These are phyloP conservation scores for Ceratothoa steindachneri DNA, from an alignment of 2,888 invertebrate species.

Conservation along the genomic window DNA sequence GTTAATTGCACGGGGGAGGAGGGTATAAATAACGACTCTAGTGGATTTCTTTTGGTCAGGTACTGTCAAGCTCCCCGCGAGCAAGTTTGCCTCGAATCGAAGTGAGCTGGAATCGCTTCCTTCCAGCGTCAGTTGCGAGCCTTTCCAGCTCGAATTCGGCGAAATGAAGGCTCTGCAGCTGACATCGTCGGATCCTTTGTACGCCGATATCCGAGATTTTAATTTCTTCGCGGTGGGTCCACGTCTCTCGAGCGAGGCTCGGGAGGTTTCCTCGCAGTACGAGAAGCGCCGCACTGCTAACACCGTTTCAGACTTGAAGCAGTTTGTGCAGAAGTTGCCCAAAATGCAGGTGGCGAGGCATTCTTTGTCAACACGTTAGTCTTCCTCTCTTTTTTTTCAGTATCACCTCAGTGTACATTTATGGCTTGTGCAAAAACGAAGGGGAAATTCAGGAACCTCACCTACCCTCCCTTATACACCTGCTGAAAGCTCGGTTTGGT, in stretches of 20 bases:
- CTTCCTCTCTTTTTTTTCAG: not conserved
- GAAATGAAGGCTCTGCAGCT: slow-evolving; percentile 73
- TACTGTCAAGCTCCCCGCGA: slow-evolving; percentile 76
- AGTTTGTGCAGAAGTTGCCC: slow-evolving; percentile 83
- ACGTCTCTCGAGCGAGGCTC: slow-evolving; percentile 78
- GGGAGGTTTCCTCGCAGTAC: slow-evolving; percentile 75
- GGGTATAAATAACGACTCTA: too few species aligned
- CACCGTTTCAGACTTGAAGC: slow-evolving; percentile 87
- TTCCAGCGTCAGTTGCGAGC: slow-evolving; percentile 52
- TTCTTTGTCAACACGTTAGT: slow-evolving; percentile 67
- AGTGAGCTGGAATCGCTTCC: slow-evolving; percentile 50
- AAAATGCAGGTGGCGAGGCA: slow-evolving; percentile 80
- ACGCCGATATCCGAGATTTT: slow-evolving; percentile 82
- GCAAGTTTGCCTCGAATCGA: slow-evolving; percentile 65
- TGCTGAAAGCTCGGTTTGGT: too few species aligned
- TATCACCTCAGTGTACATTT: too few species aligned
- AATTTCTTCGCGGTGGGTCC: slow-evolving; percentile 88
- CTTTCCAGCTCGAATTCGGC: slow-evolving; percentile 54
- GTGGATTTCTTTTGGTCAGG: slow-evolving; percentile 57
- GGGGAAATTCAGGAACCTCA: too few species aligned
- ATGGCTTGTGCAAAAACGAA: too few species aligned
- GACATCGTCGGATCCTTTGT: slow-evolving; percentile 84
- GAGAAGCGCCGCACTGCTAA: slow-evolving; percentile 73
- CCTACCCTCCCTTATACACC: too few species aligned
- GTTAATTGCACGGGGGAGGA: too few species aligned